Conservation (phyloP, 2,113 vertebrate genomes). For the Fregetta grallaria region DNA sequence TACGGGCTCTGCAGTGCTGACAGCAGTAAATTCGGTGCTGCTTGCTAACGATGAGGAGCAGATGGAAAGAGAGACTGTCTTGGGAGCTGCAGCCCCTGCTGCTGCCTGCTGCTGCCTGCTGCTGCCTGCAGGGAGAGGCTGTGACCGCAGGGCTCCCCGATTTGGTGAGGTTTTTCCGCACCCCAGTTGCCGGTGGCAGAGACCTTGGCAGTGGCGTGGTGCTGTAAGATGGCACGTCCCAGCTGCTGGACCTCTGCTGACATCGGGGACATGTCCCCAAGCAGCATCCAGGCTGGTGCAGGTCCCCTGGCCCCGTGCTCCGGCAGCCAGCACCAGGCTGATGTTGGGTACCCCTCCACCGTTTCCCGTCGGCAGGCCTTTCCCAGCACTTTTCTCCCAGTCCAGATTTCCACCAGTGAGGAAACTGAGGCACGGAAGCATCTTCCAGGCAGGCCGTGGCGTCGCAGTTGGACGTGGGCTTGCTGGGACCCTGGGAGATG, state of each 20-base stretch:
- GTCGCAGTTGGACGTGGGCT: neutral
- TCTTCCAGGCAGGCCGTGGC: neutral
- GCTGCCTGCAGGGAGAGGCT: too few species aligned
- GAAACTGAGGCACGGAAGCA: neutral
- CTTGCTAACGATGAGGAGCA: neutral
- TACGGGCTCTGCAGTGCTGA: neutral
- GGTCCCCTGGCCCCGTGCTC: neutral
- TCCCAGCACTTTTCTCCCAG: neutral
- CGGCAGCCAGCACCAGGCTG: neutral
- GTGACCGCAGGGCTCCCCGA: rapidly evolving
- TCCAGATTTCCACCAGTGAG: neutral
- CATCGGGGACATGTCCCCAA: rapidly evolving
- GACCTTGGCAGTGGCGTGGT: neutral
- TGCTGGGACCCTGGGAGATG: neutral
- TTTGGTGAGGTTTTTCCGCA: rapidly evolving
- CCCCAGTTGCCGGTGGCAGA: rapidly evolving
- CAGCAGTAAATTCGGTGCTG: neutral
- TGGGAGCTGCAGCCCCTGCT: neutral
- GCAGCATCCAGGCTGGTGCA: neutral
- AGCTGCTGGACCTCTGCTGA: rapidly evolving
- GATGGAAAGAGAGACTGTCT: neutral
- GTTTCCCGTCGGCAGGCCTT: neutral
- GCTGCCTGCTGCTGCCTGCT: too few species aligned
- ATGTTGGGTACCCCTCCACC: neutral
- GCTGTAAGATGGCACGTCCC: neutral